Evolutionary conservation across 2,797 vertebrate species (phyloP).

Genomic region (Monodelphis domestica): DNA sequence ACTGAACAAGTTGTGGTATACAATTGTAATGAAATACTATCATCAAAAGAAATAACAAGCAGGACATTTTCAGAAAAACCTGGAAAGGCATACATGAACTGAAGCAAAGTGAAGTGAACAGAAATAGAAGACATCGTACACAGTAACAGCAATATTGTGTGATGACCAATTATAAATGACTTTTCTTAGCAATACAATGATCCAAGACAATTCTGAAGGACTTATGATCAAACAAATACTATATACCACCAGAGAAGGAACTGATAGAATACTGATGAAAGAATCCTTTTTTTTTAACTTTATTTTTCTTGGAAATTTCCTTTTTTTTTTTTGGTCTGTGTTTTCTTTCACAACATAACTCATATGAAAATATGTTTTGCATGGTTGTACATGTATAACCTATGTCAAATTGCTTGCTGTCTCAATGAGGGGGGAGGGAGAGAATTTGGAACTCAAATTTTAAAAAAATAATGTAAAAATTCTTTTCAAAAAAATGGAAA

Average conservation of each 20-base stretch:
- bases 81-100: neutral
- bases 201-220: neutral
- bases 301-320: neutral
- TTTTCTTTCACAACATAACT: neutral
- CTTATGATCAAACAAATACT: neutral
- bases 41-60: neutral
- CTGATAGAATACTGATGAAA: neutral
- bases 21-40: neutral
- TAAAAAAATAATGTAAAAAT: conserved; percentile 69
- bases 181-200: neutral
- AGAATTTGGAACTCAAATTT: neutral
- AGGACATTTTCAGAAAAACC: neutral
- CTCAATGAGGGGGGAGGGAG: neutral
- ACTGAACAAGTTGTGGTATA: neutral
- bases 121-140: neutral
- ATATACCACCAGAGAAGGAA: neutral
- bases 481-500: conserved; percentile 63
- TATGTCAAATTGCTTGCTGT: neutral
- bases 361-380: neutral
- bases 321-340: neutral
- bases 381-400: neutral
- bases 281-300: neutral
- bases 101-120: neutral
- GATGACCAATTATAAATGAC: too few relatives aligned
- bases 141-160: neutral